Evolutionary conservation across 2,113 vertebrate species (phyloP).

Genomic region (Rhipidura dahli): DNA sequence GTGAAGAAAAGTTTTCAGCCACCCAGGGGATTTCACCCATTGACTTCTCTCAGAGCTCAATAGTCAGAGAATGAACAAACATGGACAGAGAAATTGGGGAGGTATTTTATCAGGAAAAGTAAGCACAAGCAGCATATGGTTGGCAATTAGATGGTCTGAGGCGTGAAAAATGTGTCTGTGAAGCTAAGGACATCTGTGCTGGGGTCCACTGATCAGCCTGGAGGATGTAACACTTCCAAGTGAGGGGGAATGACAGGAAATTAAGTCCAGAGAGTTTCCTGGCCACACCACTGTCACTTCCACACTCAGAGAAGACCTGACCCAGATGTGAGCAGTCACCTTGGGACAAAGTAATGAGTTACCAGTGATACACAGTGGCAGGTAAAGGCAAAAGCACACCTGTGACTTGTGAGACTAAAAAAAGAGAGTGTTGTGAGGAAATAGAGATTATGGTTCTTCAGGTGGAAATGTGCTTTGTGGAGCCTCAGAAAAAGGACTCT

Average conservation of each 20-base stretch:
- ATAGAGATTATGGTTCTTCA: not conserved
- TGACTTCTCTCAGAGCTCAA: not conserved
- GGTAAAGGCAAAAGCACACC: not conserved
- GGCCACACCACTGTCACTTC: not conserved
- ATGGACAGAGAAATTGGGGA: not conserved
- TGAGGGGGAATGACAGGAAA: slow-evolving; percentile 16
- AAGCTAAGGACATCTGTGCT: not conserved
- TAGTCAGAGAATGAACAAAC: not conserved
- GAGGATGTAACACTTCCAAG: not conserved
- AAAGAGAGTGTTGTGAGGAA: not conserved
- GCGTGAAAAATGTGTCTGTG: not conserved
- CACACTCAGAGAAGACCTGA: not conserved
- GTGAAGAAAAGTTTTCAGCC: not conserved
- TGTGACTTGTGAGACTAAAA: not conserved
- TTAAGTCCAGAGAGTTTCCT: not conserved
- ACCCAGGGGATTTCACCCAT: not conserved
- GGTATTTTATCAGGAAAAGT: not conserved
- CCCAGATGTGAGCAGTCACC: not conserved
- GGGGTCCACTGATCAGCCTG: not conserved
- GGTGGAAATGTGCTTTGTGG: not conserved
- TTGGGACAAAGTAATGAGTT: not conserved
- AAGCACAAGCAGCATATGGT: not conserved
- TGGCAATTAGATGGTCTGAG: not conserved
- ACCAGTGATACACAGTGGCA: not conserved
- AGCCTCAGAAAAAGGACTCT: not conserved